Conservation (phyloP, 2,113 vertebrate genomes). For the Illadopsis cleaveri region DNA sequence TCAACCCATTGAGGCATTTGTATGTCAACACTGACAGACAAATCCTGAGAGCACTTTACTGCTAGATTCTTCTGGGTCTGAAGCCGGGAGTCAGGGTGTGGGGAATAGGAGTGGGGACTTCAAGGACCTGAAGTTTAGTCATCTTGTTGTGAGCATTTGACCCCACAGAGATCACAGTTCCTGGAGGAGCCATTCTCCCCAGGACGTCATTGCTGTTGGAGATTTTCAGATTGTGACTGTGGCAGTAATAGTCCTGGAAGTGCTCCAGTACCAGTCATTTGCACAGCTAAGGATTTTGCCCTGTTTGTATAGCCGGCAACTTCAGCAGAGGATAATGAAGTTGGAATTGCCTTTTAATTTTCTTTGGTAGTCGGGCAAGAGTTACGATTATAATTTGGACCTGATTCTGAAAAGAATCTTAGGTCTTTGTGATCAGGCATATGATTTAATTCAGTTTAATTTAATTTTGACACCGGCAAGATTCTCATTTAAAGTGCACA, state of each 20-base stretch:
- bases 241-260: neutral
- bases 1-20: rapidly evolving
- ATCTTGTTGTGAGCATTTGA: neutral
- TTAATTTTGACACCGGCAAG: slow-evolving; percentile 52
- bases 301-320: neutral
- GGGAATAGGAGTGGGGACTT: neutral
- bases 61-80: neutral
- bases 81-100: neutral
- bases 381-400: slow-evolving; percentile 64
- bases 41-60: neutral
- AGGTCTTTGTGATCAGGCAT: slow-evolving; percentile 24
- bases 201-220: neutral
- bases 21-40: neutral
- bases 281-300: neutral
- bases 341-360: slow-evolving; percentile 65
- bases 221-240: neutral
- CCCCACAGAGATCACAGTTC: no score
- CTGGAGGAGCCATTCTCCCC: neutral
- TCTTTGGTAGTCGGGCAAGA: neutral
- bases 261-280: neutral
- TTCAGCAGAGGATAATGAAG: slow-evolving; percentile 47
- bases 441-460: slow-evolving; percentile 63
- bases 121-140: neutral
- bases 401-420: slow-evolving; percentile 35
- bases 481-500: slow-evolving; percentile 28